Base-by-base conservation (phyloP, 2,888 invertebrate species). In the Eurytoma californica region DNA sequence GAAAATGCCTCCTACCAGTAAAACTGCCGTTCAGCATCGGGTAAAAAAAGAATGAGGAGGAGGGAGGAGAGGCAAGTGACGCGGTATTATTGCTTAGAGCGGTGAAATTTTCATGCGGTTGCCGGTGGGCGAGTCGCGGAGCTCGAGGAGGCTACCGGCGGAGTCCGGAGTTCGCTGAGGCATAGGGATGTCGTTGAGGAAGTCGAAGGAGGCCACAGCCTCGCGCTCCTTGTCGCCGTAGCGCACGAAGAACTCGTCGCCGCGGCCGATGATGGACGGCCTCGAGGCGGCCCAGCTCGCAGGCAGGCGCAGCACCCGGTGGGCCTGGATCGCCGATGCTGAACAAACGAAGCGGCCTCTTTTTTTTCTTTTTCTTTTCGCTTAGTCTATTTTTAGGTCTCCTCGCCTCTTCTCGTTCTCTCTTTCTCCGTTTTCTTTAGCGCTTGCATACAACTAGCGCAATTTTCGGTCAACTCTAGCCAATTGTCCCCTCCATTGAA, bases 121-220 rank as follows among this genome's bases (percentile, higher is more conserved):
- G 57, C 82, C 80, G 65, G 83, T 82, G 14, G 84, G 77, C 28
- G 83, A 80, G 77, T 86, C 83, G 65, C 84, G 65, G 39, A 84
- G 83, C 63, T 83, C n/a, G n/a, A n/a, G n/a, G n/a, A n/a, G n/a
- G n/a, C n/a, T 86, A 65, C 77, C 49, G 53, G 24, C 65, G 20
- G 7, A 14, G 57, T 24, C 14, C 4, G 55, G 39, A 2, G 28
- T 28, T 49, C 39, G 90, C 84, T 86, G 92, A 13, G 49, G 20
- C 61, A 82, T 53, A 63, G 83, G 78, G 81, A 94, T 90, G 86
- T 94, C 94, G 90, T 95, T 94, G 85, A 95, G 92, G 92, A 95
- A 95, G 91, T 95, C 95, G 91, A 95, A 95, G 85, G 93, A 94
- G 82, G 95, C 94, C 84, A 95, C 94, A 82, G 95, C 95, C 88